phyloP scores from a whole-genome alignment of 1,140 invertebrate genomes.

The Drosophila tani region DNA sequence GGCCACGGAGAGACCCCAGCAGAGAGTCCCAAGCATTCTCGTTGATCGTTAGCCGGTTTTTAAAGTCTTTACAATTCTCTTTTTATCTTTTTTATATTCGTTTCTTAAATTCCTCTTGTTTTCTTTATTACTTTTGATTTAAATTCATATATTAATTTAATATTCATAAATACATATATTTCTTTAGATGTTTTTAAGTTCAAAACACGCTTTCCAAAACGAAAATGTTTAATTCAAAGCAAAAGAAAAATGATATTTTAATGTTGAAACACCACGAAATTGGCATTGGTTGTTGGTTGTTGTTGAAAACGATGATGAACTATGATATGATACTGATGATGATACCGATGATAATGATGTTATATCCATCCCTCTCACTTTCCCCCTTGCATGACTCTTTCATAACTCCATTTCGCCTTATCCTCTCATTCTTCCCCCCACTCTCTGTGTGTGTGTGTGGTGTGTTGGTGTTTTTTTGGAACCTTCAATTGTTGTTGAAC shows the following conservation, averaged over 20 bases:
- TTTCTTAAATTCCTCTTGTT: background rate
- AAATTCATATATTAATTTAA: background rate
- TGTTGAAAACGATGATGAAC: conserved; percentile 44
- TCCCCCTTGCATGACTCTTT: conserved; percentile 1
- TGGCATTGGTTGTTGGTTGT: conserved; percentile 72
- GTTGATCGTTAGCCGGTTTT: conserved; percentile 19
- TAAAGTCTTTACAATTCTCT: conserved; percentile 32
- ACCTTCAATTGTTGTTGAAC: conserved; percentile 8
- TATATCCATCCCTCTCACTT: conserved; percentile 25
- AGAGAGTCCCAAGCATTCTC: conserved; percentile 1
- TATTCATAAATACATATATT: background rate
- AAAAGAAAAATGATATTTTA: conserved; percentile 24
- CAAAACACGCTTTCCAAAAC: conserved; percentile 43
- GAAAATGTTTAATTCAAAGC: conserved; percentile 54
- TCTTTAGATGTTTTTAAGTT: conserved; percentile 26
- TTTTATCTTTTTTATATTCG: background rate
- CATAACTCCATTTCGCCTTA: conserved; percentile 8
- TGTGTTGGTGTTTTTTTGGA: conserved; percentile 35
- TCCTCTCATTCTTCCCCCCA: conserved; percentile 4
- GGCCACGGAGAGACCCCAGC: background rate
- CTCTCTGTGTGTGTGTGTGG: conserved; percentile 16
- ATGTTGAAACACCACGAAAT: conserved; percentile 67
- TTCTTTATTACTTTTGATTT: background rate
- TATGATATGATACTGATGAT: conserved; percentile 25
- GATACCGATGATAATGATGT: conserved; percentile 28